Conservation (phyloP, 2,797 vertebrate genomes). For the Otolemur crassicaudatus region DNA sequence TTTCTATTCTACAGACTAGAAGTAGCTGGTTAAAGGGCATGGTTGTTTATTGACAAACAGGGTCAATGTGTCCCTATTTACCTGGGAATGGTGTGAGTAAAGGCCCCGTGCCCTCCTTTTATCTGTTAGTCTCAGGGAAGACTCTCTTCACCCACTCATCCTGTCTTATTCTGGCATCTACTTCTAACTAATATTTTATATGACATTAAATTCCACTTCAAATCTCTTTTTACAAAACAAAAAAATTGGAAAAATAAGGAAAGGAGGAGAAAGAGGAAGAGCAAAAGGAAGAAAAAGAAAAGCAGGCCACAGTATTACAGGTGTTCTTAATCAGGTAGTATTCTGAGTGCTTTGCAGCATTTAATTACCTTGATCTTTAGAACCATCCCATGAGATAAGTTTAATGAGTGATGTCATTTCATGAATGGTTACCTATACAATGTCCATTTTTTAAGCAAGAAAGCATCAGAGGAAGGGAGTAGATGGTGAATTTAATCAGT, state of each 20-base stretch:
- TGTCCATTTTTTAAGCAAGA: not conserved
- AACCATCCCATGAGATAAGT: not conserved
- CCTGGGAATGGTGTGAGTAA: not conserved
- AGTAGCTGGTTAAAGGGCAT: not conserved
- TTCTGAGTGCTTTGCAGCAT: too few species aligned
- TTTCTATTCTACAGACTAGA: not conserved
- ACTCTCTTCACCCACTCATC: not conserved
- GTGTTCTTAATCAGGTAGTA: too few species aligned
- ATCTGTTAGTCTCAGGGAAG: not conserved
- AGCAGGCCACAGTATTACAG: not conserved
- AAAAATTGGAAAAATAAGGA: too few species aligned
- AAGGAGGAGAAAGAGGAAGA: not conserved
- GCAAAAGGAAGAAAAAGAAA: not conserved
- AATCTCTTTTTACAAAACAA: too few species aligned
- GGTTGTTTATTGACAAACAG: not conserved
- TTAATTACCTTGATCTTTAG: not conserved
- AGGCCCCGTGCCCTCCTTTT: not conserved
- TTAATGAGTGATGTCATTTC: too few species aligned
- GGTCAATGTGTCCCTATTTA: too few species aligned
- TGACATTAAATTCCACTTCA: not conserved
- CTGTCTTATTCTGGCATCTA: too few species aligned
- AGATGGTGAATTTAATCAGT: not conserved
- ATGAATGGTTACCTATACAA: not conserved
- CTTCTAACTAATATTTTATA: not conserved
- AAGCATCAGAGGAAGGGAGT: not conserved